Base-by-base conservation (phyloP, 2,888 invertebrate species). In the Sinotaia quadrata region DNA sequence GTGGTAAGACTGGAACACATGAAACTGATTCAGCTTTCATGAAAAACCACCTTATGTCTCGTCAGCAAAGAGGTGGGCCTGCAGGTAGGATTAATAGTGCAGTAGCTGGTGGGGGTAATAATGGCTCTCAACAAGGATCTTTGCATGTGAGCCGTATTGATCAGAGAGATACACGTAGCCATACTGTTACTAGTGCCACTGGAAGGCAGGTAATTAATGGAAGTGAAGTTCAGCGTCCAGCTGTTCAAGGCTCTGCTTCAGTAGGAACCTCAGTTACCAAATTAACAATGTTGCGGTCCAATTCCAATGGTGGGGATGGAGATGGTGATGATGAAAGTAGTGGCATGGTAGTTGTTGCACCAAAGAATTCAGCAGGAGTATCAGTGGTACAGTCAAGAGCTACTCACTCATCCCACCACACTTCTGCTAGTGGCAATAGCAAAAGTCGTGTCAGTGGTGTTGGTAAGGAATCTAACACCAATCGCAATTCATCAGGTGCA, bases 181-280 rank as follows among this genome's bases (percentile, higher is more conserved):
- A 5, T 52, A 59, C 62, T 34, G 59, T 10, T 33, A 59, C 44
- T 10, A 65, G 67, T 2, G 57, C 67, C 8, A 24, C 57, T 18
- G 31, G 15, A 12, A 52, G 65, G 24, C 65, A 58, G 24, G 44
- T n/a, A 29, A 56, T 12, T 4, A 56, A 37, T 27, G 51, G 61
- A 0, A 33, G 54, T 7, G 54, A 56, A 21, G 59, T 47, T 18
- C 61, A 67, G 10, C 49, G 75, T n/a, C 75, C 75, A 10, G 70
- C 71, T 3, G 75, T 75, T 4, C 75, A 75, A 49, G 75, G 75
- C 10, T 71, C 73, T 3, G 71, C 75, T 8, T 68, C 65, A 34
- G 58, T 49, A 12, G 66, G 41, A 21, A 56, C 62, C 29, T 54
- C 33, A 21, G 58, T 49, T 33, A 63, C 33, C 41, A 29, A 47